These are phyloP conservation scores for Xiphophorus hellerii DNA, from an alignment of 2,113 vertebrate genomes.

Conservation along the genomic window DNA sequence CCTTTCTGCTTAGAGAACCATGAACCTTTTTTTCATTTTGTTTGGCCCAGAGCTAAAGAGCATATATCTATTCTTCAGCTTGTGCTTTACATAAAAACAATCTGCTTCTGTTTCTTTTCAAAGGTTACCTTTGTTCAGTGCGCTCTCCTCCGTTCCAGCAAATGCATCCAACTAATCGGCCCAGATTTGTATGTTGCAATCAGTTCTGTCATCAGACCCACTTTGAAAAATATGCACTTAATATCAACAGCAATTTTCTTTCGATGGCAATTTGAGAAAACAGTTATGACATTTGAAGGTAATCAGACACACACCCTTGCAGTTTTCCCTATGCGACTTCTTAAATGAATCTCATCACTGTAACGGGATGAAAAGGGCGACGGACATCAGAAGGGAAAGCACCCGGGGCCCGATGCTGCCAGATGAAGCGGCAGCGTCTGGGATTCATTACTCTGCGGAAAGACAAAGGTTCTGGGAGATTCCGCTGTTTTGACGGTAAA, in stretches of 20 bases:
- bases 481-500: conserved; percentile 64
- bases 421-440: conserved; percentile 49
- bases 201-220: conserved; percentile 2
- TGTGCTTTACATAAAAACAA: not conserved
- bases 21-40: conserved; percentile 24
- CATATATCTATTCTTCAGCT: conserved; percentile 15
- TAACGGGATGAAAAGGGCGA: conserved; percentile 16
- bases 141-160: conserved; percentile 31
- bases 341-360: conserved; percentile 21
- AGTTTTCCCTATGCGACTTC: conserved; percentile 9
- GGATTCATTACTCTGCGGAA: conserved; percentile 68
- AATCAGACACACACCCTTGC: conserved; percentile 21
- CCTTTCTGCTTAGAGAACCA: conserved; percentile 33
- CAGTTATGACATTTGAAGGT: conserved; percentile 13
- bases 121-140: conserved; percentile 47
- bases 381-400: conserved; percentile 8
- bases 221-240: conserved; percentile 17
- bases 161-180: conserved; percentile 35
- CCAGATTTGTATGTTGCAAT: conserved; percentile 39
- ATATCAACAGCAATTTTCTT: conserved; percentile 13
- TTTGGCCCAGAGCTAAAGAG: conserved; percentile 10
- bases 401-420: conserved; percentile 10
- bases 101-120: conserved; percentile 14
- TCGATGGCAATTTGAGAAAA: conserved; percentile 22
- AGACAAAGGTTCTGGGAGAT: conserved; percentile 67